phyloP scores from a whole-genome alignment of 1,140 invertebrate species.

The Dufourea novaeangliae region DNA sequence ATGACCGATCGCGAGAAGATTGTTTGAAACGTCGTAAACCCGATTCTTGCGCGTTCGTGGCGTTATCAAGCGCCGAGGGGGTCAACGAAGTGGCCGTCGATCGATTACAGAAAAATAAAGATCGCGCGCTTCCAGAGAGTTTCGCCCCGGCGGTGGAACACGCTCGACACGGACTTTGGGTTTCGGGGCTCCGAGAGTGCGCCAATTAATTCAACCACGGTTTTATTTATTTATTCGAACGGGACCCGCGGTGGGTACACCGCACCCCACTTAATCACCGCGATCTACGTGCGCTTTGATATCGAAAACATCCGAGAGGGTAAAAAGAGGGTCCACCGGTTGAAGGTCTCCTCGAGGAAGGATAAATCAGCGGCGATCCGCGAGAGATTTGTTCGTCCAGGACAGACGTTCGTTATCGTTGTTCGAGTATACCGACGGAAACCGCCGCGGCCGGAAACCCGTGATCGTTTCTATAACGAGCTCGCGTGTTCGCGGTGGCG shows the following conservation, averaged over 20 bases:
- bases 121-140: constrained; percentile 10
- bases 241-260: constrained; percentile 25
- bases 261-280: constrained; percentile 44
- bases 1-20: too few relatives aligned
- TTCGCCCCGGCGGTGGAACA: constrained; percentile 37
- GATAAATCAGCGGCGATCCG: constrained; percentile 47
- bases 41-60: constrained; percentile 3
- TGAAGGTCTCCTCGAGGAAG: neutral
- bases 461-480: constrained; percentile 44
- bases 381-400: constrained; percentile 11
- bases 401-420: neutral
- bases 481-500: constrained; percentile 44
- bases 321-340: constrained; percentile 11
- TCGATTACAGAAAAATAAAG: constrained; percentile 41
- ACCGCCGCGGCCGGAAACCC: neutral
- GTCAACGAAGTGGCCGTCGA: constrained; percentile 9
- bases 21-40: neutral
- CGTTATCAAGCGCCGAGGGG: constrained; percentile 10
- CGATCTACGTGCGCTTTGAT: constrained; percentile 33
- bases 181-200: constrained; percentile 8
- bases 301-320: constrained; percentile 5
- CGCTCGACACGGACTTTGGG: constrained; percentile 43
- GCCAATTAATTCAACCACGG: constrained; percentile 50
- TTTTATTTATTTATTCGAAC: constrained; percentile 53
- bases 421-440: neutral